Evolutionary conservation across 2,888 invertebrate species (phyloP).

Genomic region (Dynastes hyllus): DNA sequence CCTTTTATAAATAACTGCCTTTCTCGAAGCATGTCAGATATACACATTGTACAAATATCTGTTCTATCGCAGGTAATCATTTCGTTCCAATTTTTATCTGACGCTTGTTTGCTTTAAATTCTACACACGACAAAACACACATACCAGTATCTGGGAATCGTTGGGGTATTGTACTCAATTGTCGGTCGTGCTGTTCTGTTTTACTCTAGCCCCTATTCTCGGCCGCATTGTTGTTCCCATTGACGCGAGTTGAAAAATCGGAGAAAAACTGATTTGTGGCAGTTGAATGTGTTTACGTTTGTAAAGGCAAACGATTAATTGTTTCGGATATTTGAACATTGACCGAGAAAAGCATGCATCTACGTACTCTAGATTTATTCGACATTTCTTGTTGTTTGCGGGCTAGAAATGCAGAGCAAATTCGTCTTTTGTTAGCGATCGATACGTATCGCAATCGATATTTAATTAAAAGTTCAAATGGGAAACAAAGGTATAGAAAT

Average conservation of each 20-base stretch:
- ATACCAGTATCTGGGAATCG: too few relatives aligned
- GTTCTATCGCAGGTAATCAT: neutral
- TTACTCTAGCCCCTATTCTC: neutral
- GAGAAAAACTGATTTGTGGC: slow-evolving; percentile 34
- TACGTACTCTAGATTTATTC: slow-evolving; percentile 10
- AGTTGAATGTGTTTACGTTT: slow-evolving; percentile 25
- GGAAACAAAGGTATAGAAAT: too few relatives aligned
- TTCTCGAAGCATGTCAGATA: too few relatives aligned
- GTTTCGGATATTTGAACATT: slow-evolving; percentile 20
- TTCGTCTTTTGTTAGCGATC: neutral
- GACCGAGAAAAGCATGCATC: slow-evolving; percentile 5
- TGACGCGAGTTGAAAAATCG: slow-evolving; percentile 13
- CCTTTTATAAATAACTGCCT: too few relatives aligned
- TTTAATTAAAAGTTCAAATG: too few relatives aligned
- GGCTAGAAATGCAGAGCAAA: neutral
- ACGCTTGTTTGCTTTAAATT: neutral
- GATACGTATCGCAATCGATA: too few relatives aligned
- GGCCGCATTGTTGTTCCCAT: slow-evolving; percentile 9
- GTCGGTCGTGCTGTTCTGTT: neutral
- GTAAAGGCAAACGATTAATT: slow-evolving; percentile 16
- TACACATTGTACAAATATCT: too few relatives aligned
- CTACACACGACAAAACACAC: too few relatives aligned
- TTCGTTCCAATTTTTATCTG: neutral
- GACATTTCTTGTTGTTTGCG: neutral
- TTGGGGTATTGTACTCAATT: neutral